phyloP scores from a whole-genome alignment of 1,140 invertebrate species.

The Nilaparvata lugens region DNA sequence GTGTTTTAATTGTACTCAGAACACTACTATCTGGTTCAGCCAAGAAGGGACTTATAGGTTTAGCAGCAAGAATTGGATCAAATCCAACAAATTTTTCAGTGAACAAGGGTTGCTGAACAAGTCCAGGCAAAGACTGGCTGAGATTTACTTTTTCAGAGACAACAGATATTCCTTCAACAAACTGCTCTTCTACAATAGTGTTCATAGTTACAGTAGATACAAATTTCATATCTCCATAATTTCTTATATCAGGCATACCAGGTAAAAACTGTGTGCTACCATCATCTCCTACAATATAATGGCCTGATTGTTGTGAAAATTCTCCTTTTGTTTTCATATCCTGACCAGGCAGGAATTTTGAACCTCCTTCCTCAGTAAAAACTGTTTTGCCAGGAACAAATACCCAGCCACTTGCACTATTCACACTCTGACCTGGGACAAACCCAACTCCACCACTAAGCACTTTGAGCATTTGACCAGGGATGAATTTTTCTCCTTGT shows the following conservation, averaged over 20 bases:
- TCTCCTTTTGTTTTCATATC: conserved; percentile 43
- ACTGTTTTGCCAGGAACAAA: conserved; percentile 63
- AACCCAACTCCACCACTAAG: conserved; percentile 52
- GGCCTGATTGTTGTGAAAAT: conserved; percentile 59
- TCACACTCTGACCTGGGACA: conserved; percentile 60
- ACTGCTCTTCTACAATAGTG: conserved; percentile 51
- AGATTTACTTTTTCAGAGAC: conserved; percentile 38
- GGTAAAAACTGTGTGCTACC: conserved; percentile 34
- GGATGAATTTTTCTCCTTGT: conserved; percentile 60
- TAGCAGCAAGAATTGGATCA: conserved; percentile 48
- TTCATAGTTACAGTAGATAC: conserved; percentile 53
- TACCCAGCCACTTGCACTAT: conserved; percentile 53
- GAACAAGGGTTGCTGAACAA: conserved; percentile 35
- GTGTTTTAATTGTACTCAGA: conserved; percentile 32
- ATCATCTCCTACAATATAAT: conserved; percentile 40
- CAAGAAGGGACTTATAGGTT: conserved; percentile 47
- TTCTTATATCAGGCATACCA: conserved; percentile 43
- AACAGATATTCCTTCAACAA: conserved; percentile 44
- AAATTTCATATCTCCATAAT: conserved; percentile 43
- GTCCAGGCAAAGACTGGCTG: conserved; percentile 28
- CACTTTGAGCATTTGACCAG: conserved; percentile 49
- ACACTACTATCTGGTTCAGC: conserved; percentile 41
- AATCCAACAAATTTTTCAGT: conserved; percentile 44
- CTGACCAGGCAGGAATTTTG: conserved; percentile 59
- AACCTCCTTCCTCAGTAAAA: conserved; percentile 53